Conservation (phyloP, 2,113 vertebrate species). For the Eubucco bourcierii region DNA sequence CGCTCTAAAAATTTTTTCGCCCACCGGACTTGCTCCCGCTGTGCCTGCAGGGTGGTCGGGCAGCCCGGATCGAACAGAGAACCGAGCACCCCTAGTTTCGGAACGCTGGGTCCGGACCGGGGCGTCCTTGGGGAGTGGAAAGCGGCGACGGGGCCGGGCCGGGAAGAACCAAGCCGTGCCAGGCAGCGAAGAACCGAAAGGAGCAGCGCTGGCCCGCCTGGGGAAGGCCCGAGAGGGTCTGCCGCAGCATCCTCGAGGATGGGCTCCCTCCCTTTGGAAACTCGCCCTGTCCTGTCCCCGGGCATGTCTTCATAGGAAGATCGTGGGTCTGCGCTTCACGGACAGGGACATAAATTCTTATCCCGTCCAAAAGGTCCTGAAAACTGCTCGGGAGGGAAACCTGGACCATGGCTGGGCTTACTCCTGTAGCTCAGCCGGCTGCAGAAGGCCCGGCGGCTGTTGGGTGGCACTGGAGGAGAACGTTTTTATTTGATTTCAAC, state of each 20-base stretch:
- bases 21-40: background rate
- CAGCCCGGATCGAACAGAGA: background rate
- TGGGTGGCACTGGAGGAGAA: background rate
- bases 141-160: background rate
- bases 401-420: too few species aligned
- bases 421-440: background rate
- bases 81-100: background rate
- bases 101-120: background rate
- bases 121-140: background rate
- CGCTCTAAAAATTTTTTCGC: accelerated
- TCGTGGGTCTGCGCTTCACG: too few species aligned
- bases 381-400: background rate
- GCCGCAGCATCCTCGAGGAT: background rate
- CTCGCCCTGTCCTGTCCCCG: too few species aligned
- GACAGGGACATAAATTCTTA: background rate
- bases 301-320: accelerated
- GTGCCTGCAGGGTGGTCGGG: background rate
- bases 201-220: too few species aligned
- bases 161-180: background rate
- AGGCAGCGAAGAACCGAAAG: background rate
- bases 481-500: background rate
- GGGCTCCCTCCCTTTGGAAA: background rate
- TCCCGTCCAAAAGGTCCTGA: background rate
- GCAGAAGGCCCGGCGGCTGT: background rate
- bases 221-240: background rate